These are phyloP conservation scores for Notoglanidium macrostoma DNA, from an alignment of 2,797 vertebrate genomes.

Conservation along the genomic window DNA sequence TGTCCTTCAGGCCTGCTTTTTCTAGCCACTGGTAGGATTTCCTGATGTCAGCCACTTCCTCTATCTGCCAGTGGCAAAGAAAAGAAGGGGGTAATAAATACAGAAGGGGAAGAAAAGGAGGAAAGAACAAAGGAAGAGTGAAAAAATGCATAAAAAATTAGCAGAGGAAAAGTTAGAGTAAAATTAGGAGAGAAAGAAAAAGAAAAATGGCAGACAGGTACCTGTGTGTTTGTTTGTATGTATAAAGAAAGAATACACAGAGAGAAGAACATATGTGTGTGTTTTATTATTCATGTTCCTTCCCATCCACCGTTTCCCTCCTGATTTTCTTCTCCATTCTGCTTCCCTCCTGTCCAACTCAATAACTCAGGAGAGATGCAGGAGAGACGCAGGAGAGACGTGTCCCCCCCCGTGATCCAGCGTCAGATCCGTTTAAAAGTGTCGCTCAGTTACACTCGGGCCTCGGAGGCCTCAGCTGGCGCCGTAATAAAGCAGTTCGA, in stretches of 20 bases:
- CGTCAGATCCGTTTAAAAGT: conserved; percentile 73
- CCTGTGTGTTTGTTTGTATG: not conserved
- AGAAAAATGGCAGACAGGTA: not conserved
- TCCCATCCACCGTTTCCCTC: not conserved
- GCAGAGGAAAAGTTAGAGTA: too few species aligned
- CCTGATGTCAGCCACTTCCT: too few species aligned
- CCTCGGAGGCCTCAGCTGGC: conserved; percentile 63
- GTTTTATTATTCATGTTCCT: not conserved
- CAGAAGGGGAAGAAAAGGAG: not conserved
- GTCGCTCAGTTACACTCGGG: conserved; percentile 49
- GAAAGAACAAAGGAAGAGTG: not conserved
- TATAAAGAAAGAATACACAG: not conserved
- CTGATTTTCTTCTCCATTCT: not conserved
- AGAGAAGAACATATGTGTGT: conserved; percentile 3
- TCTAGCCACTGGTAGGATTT: too few species aligned
- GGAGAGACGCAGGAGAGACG: conserved; percentile 3
- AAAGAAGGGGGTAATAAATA: not conserved
- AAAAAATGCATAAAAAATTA: not conserved
- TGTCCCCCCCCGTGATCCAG: conserved; percentile 50
- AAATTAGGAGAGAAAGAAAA: not conserved
- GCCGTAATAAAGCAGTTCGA: conserved; percentile 66
- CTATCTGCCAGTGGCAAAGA: not conserved
- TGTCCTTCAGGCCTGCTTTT: too few species aligned
- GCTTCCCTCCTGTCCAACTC: conserved; percentile 14
- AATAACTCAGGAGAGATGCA: not conserved